phyloP scores from a whole-genome alignment of 2,113 vertebrate species.

The Menura novaehollandiae region DNA sequence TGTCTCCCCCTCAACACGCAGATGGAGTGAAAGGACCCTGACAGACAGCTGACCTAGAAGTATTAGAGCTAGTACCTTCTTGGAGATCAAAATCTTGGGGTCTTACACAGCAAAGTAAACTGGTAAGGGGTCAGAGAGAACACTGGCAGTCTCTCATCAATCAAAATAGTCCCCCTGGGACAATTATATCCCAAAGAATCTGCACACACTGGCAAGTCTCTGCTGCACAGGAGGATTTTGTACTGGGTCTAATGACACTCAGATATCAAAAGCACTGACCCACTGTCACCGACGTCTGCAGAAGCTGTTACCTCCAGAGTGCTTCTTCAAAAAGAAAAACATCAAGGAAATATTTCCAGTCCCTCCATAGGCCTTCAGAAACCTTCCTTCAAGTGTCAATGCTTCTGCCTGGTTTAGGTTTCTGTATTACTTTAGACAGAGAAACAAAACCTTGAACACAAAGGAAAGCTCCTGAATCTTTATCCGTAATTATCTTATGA shows the following conservation, averaged over 20 bases:
- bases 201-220: accelerated
- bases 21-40: not conserved
- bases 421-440: not conserved
- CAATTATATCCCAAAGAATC: not conserved
- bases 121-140: not conserved
- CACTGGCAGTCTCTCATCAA: not conserved
- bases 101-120: not conserved
- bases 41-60: not conserved
- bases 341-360: not conserved
- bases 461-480: not conserved
- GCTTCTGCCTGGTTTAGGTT: not conserved
- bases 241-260: not conserved
- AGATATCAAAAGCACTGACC: not conserved
- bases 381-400: not conserved
- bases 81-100: not conserved
- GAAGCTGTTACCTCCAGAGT: not conserved
- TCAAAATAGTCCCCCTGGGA: not conserved
- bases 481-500: not conserved
- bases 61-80: not conserved
- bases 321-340: not conserved
- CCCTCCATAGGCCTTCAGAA: not conserved
- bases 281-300: not conserved
- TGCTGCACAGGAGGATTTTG: not conserved
- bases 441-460: not conserved
- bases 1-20: not conserved